Evolutionary conservation across 2,888 invertebrate genomes (phyloP).

Genomic region (Bimastos eiseni): DNA sequence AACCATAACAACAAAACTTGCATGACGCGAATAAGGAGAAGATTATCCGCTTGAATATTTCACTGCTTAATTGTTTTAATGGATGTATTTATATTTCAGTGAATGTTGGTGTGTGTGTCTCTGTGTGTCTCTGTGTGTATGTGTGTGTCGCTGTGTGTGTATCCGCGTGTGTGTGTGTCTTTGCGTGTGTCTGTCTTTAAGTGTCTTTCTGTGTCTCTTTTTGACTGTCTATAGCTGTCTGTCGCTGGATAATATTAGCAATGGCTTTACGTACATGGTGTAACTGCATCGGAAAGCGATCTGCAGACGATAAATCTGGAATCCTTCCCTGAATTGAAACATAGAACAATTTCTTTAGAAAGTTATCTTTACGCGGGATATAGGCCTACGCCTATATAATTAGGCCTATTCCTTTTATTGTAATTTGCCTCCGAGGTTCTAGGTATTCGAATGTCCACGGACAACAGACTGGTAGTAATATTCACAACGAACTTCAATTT

Average conservation of each 20-base stretch:
- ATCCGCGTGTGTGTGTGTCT: not conserved
- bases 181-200: too few species aligned
- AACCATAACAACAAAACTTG: not conserved
- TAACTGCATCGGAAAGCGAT: slow-evolving; percentile 24
- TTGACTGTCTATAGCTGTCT: too few species aligned
- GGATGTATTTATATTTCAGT: not conserved
- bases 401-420: too few species aligned
- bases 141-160: too few species aligned
- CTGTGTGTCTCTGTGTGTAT: too few species aligned
- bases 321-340: not conserved
- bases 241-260: not conserved
- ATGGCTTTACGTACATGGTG: not conserved
- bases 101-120: not conserved
- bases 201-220: too few species aligned
- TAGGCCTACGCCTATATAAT: too few species aligned
- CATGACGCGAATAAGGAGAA: not conserved
- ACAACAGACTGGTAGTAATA: not conserved
- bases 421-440: not conserved
- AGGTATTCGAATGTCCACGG: not conserved
- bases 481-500: not conserved
- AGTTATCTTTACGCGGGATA: not conserved
- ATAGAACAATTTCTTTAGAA: not conserved
- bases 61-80: not conserved
- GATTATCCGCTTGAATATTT: not conserved
- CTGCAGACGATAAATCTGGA: not conserved